Evolutionary conservation across 2,797 vertebrate genomes (phyloP).

Genomic region (Alcedo atthis): DNA sequence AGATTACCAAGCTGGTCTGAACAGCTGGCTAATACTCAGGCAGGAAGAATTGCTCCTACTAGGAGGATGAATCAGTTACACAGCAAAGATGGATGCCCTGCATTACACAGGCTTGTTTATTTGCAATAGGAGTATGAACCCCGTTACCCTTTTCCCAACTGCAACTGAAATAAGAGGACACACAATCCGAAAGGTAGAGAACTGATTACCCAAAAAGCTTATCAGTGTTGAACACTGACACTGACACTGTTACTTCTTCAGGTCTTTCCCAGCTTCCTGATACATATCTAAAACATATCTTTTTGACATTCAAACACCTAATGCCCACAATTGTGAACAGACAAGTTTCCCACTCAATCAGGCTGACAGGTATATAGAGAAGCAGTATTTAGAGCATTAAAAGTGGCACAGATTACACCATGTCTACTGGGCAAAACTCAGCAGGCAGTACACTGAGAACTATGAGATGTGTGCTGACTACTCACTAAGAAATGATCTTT

Average conservation of each 20-base stretch:
- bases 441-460: not conserved
- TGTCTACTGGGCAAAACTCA: not conserved
- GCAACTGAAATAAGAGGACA: not conserved
- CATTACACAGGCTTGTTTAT: not conserved
- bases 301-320: not conserved
- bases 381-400: not conserved
- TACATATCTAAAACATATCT: not conserved
- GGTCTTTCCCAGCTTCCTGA: not conserved
- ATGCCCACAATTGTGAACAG: not conserved
- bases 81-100: not conserved
- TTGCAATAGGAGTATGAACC: not conserved
- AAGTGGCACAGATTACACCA: not conserved
- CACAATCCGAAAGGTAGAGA: not conserved
- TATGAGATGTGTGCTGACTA: not conserved
- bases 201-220: not conserved
- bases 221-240: not conserved
- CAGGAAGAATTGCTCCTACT: not conserved
- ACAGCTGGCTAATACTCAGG: not conserved
- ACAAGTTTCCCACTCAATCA: not conserved
- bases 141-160: not conserved
- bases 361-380: not conserved
- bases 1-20: not conserved
- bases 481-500: not conserved
- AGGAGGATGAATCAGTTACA: not conserved
- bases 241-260: not conserved